These are phyloP conservation scores for Xenus cinereus DNA, from an alignment of 2,113 vertebrate genomes.

Conservation along the genomic window DNA sequence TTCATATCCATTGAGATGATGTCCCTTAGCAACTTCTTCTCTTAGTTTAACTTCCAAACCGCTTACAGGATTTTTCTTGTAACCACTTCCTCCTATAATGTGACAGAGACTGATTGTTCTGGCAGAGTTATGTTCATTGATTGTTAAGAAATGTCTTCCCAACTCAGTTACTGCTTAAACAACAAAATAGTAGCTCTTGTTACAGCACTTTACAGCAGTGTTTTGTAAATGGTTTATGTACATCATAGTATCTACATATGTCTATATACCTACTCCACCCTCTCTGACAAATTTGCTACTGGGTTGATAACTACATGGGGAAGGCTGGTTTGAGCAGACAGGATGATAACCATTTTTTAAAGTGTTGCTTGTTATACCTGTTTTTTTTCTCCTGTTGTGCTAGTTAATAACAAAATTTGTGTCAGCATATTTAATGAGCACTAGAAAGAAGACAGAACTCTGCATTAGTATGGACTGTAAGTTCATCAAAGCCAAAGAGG, in stretches of 20 bases:
- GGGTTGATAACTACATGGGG: background rate
- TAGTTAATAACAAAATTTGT: background rate
- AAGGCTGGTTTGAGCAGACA: background rate
- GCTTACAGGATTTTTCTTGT: background rate
- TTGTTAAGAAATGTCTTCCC: background rate
- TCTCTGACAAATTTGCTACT: background rate
- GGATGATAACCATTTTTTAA: background rate
- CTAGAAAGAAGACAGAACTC: background rate
- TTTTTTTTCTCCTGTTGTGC: background rate
- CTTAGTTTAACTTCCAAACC: background rate
- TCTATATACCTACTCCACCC: background rate
- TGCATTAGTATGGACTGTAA: background rate
- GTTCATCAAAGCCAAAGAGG: background rate
- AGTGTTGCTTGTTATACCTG: background rate
- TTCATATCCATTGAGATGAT: background rate
- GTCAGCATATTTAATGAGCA: rapidly evolving
- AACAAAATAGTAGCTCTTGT: background rate
- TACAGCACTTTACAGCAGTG: background rate
- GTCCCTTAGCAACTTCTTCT: background rate
- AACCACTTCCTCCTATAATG: background rate
- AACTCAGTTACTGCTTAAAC: background rate
- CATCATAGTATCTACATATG: background rate
- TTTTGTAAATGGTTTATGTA: background rate
- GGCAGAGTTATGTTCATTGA: background rate
- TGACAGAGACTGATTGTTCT: background rate